Conservation (phyloP, 2,113 vertebrate genomes). For the Burhinus bistriatus region DNA sequence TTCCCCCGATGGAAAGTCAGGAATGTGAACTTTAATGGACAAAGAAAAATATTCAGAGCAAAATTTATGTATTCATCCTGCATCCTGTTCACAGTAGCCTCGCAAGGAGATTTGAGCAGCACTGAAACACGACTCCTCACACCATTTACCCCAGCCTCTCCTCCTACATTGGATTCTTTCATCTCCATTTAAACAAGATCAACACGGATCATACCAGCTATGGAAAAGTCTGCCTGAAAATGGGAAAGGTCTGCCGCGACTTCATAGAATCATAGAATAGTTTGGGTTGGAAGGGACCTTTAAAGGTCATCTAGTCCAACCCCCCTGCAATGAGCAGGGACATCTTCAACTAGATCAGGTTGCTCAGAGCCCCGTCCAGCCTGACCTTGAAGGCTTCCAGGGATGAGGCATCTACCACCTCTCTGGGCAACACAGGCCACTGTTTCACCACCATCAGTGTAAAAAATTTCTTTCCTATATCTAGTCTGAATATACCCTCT, state of each 20-base stretch:
- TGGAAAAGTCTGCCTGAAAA: neutral
- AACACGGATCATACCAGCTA: neutral
- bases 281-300: neutral
- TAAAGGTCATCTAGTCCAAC: neutral
- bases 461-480: neutral
- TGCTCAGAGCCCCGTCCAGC: neutral
- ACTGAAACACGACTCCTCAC: neutral
- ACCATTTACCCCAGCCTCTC: neutral
- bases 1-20: neutral
- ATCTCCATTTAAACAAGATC: neutral
- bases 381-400: neutral
- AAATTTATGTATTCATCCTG: neutral
- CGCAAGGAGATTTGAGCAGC: neutral
- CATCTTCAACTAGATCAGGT: neutral
- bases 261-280: neutral
- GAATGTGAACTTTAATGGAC: neutral
- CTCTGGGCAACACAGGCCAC: neutral
- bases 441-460: neutral
- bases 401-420: neutral
- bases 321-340: neutral
- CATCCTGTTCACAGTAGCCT: neutral
- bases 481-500: neutral
- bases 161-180: neutral
- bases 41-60: neutral
- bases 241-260: neutral